Evolutionary conservation across 2,888 invertebrate genomes (phyloP), one percentile per base, ranked within the genome.

Genomic region (Heterodera filipjevi): DNA sequence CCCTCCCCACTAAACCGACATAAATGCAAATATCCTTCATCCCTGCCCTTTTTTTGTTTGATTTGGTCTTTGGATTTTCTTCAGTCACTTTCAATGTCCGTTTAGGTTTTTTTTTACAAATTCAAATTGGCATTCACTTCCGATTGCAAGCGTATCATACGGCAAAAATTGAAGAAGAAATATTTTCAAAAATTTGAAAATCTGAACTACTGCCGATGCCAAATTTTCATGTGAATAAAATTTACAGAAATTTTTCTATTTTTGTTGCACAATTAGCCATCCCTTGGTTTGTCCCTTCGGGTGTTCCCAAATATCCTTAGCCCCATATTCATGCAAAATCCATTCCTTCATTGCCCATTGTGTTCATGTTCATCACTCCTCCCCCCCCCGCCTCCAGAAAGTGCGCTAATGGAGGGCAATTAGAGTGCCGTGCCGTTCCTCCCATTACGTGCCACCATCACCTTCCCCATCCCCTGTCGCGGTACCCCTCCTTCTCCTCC

Each of bases 351-450:
- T 59, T 59, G 16, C 59, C 59, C 22, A 19, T 59, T 6, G 27
- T 19, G 12, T 49, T 49, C 49, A n/a, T 49, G 59, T 59, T n/a
- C 59, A 59, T 59, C 49, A 3, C 49, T 16, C 5, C 49, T 39
- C 39, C 39, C 39, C 12, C 59, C 27, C n/a, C 27, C 59, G 6
- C 16, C 49, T 16, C 49, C 49, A 49, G 49, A n/a, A 22, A 59
- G n/a, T 59, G 59, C 59, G 59, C 59, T 59, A 59, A 59, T 59
- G 59, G 59, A 59, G 59, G 59, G 59, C 59, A 59, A 59, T 59
- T 59, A 59, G 59, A 59, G 59, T 59, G 59, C 59, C 59, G 59
- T 59, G 59, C 59, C 59, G 59, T 59, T 59, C 59, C n/a, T 59
- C n/a, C 59, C 59, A 59, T 59, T 59, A 59, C 59, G 22, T n/a